Percentiles rank a stretch among this genome's conserved stretches.
phyloP scores from a whole-genome alignment of 2,888 invertebrate species.

The Drosophila mimica region DNA sequence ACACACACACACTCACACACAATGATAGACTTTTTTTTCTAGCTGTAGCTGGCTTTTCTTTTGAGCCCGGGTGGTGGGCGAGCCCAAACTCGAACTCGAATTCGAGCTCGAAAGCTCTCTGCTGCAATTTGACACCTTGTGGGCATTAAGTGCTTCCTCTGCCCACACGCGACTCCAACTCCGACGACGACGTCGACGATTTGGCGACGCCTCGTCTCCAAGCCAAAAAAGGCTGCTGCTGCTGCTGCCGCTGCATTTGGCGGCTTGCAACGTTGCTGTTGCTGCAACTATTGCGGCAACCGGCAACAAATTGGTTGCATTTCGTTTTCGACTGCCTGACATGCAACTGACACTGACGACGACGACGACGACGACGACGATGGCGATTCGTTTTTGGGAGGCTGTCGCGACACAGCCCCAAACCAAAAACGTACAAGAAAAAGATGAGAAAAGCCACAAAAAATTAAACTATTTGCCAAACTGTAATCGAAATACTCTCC shows the following conservation, averaged over 20 bases:
- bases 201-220: constrained; percentile 72
- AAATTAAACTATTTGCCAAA: neutral
- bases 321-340: constrained; percentile 66
- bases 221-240: constrained; percentile 68
- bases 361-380: constrained; percentile 41
- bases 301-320: constrained; percentile 80
- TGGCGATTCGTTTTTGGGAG: constrained; percentile 55
- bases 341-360: constrained; percentile 66
- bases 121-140: constrained; percentile 84
- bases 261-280: constrained; percentile 15
- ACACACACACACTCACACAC: constrained; percentile 27
- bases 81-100: constrained; percentile 20
- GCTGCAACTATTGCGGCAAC: constrained; percentile 37
- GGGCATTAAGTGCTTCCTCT: constrained; percentile 85
- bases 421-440: constrained; percentile 5
- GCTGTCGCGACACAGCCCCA: constrained; percentile 62
- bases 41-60: constrained; percentile 46
- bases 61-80: constrained; percentile 41
- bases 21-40: constrained; percentile 49
- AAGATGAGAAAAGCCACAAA: constrained; percentile 18
- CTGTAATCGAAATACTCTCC: constrained; percentile 9
- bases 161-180: constrained; percentile 72
- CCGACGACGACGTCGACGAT: constrained; percentile 14
- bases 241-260: constrained; percentile 38
- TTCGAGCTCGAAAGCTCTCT: constrained; percentile 40